Evolutionary conservation across 2,888 invertebrate species (phyloP).

Genomic region (Athalia circularis): DNA sequence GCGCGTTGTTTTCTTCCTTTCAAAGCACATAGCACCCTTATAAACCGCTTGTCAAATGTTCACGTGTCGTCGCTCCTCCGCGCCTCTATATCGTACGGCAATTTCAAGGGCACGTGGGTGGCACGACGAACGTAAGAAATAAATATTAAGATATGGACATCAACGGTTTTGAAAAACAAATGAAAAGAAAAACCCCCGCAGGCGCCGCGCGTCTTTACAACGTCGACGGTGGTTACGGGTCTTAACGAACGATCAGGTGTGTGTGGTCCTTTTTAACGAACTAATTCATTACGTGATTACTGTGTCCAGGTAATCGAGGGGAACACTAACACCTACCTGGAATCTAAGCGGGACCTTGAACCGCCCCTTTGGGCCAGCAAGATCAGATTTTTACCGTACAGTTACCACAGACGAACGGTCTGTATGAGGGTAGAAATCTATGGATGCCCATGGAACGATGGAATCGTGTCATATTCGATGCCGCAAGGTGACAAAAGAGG

Average conservation of each 20-base stretch:
- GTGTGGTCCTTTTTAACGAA: conserved; percentile 28
- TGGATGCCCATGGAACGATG: conserved; percentile 91
- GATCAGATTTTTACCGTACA: conserved; percentile 90
- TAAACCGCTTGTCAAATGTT: conserved; percentile 42
- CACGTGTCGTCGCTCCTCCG: conserved; percentile 41
- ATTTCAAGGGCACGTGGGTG: conserved; percentile 48
- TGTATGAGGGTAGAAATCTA: conserved; percentile 95
- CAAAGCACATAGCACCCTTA: conserved; percentile 8
- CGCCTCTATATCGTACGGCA: too few species aligned
- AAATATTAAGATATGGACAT: conserved; percentile 62
- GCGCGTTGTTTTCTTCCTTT: conserved; percentile 38
- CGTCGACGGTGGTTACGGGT: not conserved
- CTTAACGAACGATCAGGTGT: not conserved
- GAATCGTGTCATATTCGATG: conserved; percentile 90
- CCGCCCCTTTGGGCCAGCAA: conserved; percentile 91
- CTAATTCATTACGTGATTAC: conserved; percentile 14
- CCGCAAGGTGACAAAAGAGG: conserved; percentile 90
- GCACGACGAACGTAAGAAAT: conserved; percentile 51
- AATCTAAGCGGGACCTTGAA: conserved; percentile 84
- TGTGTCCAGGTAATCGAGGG: conserved; percentile 84
- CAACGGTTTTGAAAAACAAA: not conserved
- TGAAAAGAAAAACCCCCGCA: not conserved
- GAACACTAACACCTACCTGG: conserved; percentile 91
- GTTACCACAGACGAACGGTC: conserved; percentile 87
- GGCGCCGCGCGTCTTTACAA: too few species aligned